These are phyloP conservation scores for Drosophila prosaltans DNA, from an alignment of 1,140 invertebrate species.

Conservation along the genomic window DNA sequence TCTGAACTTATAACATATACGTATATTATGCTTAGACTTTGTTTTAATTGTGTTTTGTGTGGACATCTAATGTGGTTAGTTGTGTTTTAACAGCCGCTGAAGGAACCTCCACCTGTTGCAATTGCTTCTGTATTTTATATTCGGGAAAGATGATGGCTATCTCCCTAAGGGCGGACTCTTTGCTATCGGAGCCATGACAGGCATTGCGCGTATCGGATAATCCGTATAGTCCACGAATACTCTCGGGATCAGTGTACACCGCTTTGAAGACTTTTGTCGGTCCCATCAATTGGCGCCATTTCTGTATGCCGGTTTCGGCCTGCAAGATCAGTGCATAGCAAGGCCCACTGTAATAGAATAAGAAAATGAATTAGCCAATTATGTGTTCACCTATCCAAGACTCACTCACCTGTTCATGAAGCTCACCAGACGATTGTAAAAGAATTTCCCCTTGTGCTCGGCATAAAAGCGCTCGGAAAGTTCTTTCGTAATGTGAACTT, in stretches of 20 bases:
- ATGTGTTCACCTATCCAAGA: not conserved
- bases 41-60: not conserved
- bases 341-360: conserved; percentile 88
- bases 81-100: not conserved
- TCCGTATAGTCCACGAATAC: conserved; percentile 92
- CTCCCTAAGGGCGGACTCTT: conserved; percentile 89
- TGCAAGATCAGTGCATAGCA: conserved; percentile 91
- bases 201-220: conserved; percentile 96
- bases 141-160: conserved; percentile 93
- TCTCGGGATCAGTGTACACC: conserved; percentile 89
- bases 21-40: not conserved
- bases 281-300: conserved; percentile 93
- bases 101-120: not conserved
- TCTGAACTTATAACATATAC: too few relatives aligned
- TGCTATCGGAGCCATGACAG: conserved; percentile 95
- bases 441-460: conserved; percentile 94
- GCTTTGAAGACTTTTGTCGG: conserved; percentile 94
- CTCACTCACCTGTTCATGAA: conserved; percentile 91
- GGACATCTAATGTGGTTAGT: too few relatives aligned
- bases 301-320: conserved; percentile 88
- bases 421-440: conserved; percentile 92
- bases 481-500: conserved; percentile 85
- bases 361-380: not conserved
- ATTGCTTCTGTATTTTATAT: conserved; percentile 84
- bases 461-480: conserved; percentile 91